Percentiles rank a stretch among this genome's conserved stretches.
phyloP scores from a whole-genome alignment of 2,888 invertebrate genomes.

The Apodemia duryi region DNA sequence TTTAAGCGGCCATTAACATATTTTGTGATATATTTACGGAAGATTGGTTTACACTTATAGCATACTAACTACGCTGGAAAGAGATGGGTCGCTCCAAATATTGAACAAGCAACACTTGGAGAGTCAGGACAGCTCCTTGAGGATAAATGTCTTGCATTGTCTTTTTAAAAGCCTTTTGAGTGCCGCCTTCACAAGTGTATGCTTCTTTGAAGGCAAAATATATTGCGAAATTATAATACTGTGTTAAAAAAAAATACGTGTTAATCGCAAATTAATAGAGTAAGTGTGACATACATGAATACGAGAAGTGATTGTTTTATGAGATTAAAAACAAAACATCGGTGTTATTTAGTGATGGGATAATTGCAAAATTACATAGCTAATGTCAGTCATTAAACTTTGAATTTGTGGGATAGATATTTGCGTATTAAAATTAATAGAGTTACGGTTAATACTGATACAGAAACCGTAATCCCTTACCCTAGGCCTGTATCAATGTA shows the following conservation, averaged over 20 bases:
- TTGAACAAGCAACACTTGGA: not conserved
- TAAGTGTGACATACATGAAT: no score
- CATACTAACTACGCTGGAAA: not conserved
- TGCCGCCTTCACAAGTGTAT: not conserved
- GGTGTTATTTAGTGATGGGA: no score
- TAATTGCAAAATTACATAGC: no score
- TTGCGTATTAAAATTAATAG: no score
- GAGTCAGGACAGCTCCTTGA: slow-evolving; percentile 10
- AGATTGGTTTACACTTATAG: slow-evolving; percentile 2
- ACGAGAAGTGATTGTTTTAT: no score
- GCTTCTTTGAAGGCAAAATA: slow-evolving; percentile 1
- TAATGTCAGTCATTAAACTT: no score
- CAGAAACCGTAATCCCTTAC: no score
- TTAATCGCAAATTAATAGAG: no score
- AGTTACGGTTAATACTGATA: no score
- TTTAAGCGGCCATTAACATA: not conserved
- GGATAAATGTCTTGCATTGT: slow-evolving; percentile 21
- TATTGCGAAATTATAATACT: not conserved
- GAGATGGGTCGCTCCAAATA: slow-evolving; percentile 4
- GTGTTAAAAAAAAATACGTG: not conserved
- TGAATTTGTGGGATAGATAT: no score
- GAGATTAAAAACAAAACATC: no score
- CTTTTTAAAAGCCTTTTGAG: slow-evolving; percentile 16
- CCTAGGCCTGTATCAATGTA: no score
- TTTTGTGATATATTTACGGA: not conserved